Percentiles rank a stretch among this genome's conserved stretches.
Conservation (phyloP, 2,888 invertebrate species). For the Onchidella celtica region DNA sequence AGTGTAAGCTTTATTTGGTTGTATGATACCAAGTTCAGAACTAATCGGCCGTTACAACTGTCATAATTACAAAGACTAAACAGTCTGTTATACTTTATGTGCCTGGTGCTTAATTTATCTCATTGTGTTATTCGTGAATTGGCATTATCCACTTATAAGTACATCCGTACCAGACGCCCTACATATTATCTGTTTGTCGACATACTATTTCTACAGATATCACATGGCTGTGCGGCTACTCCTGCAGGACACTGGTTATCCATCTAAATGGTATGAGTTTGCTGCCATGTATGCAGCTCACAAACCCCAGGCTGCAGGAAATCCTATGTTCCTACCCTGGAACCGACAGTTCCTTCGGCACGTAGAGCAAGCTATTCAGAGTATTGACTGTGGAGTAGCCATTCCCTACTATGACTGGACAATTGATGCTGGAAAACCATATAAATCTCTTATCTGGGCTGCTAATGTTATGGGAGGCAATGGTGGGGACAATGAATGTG, state of each 20-base stretch:
- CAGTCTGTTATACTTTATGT: too few relatives aligned
- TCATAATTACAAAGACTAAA: too few relatives aligned
- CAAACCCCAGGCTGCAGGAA: constrained; percentile 74
- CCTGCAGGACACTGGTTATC: constrained; percentile 59
- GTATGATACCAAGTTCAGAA: too few relatives aligned
- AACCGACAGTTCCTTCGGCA: constrained; percentile 73
- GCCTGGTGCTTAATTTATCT: too few relatives aligned
- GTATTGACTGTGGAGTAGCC: constrained; percentile 72
- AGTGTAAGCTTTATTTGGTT: too few relatives aligned
- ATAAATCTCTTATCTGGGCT: constrained; percentile 74
- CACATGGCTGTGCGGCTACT: constrained; percentile 72
- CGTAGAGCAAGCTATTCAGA: constrained; percentile 73
- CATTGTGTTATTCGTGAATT: too few relatives aligned
- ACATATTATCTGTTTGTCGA: too few relatives aligned
- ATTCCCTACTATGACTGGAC: constrained; percentile 80
- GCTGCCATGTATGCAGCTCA: constrained; percentile 69
- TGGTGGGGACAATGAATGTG: constrained; percentile 71
- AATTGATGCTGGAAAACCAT: constrained; percentile 72
- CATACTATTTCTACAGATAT: constrained; percentile 59
- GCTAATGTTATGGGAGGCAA: constrained; percentile 77
- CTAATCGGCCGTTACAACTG: too few relatives aligned
- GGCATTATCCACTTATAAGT: too few relatives aligned
- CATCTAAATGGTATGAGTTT: constrained; percentile 74
- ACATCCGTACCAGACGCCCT: too few relatives aligned
- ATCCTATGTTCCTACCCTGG: constrained; percentile 75